Percentiles rank a stretch among this genome's conserved stretches.
These are phyloP conservation scores for Nemotelus pantherinus DNA, from an alignment of 2,888 invertebrate genomes.

Conservation along the genomic window DNA sequence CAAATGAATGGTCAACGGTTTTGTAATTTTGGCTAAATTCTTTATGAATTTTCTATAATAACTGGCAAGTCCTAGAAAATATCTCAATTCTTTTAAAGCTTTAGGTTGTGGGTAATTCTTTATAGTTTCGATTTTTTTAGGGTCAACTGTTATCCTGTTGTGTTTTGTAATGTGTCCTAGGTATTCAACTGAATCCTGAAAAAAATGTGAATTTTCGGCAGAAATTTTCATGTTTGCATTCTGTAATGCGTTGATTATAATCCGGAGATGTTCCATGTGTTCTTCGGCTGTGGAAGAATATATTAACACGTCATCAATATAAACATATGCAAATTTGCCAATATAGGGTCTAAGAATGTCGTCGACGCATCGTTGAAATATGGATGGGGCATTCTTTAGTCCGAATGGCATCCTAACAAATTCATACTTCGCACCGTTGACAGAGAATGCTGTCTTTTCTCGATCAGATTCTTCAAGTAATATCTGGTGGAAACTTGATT, in stretches of 20 bases:
- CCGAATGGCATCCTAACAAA: conserved; percentile 47
- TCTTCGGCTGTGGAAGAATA: conserved; percentile 50
- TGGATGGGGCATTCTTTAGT: conserved; percentile 46
- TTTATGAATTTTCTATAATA: conserved; percentile 46
- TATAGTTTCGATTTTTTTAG: conserved; percentile 51
- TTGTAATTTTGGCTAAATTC: conserved; percentile 49
- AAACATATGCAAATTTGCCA: conserved; percentile 52
- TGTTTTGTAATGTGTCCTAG: conserved; percentile 47
- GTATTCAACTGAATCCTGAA: conserved; percentile 39
- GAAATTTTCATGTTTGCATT: conserved; percentile 52
- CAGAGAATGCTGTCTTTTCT: conserved; percentile 26
- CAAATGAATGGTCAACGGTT: conserved; percentile 18
- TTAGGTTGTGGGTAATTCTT: conserved; percentile 49
- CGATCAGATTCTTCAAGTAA: conserved; percentile 17
- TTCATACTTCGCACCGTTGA: conserved; percentile 42
- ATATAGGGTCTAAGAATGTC: conserved; percentile 42
- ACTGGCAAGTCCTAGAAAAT: conserved; percentile 49
- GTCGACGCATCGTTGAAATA: conserved; percentile 46
- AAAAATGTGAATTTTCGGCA: conserved; percentile 51
- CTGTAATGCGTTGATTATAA: conserved; percentile 41
- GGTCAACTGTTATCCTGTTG: conserved; percentile 35
- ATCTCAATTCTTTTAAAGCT: conserved; percentile 51
- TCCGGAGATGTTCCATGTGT: conserved; percentile 45
- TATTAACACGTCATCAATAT: conserved; percentile 46
- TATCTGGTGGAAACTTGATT: conserved; percentile 27